Percentiles rank a stretch among this genome's conserved stretches.
These are phyloP conservation scores for Drosophila nasuta DNA, from an alignment of 1,140 invertebrate genomes.

Conservation along the genomic window DNA sequence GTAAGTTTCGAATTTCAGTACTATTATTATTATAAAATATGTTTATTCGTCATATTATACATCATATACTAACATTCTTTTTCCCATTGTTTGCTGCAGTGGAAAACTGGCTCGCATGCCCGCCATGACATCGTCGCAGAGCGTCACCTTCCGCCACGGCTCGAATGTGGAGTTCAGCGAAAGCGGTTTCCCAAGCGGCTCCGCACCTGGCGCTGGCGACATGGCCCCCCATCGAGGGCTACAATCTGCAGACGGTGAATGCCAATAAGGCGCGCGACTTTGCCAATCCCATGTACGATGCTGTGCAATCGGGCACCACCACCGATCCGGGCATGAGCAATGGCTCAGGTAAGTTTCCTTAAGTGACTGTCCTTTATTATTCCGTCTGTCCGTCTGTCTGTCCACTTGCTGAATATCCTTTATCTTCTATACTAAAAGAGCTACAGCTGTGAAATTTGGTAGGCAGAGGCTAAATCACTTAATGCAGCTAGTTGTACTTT, in stretches of 20 bases:
- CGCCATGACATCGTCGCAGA: constrained; percentile 93
- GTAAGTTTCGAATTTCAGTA: too few species aligned
- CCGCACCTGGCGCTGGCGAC: constrained; percentile 63
- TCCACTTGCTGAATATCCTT: not conserved
- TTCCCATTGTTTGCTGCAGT: constrained; percentile 85
- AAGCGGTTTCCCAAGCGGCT: constrained; percentile 86
- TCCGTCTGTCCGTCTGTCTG: not conserved
- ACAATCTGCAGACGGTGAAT: constrained; percentile 90
- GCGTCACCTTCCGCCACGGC: constrained; percentile 97
- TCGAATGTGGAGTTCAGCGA: constrained; percentile 96
- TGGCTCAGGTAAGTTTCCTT: constrained; percentile 85
- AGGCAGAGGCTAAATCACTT: too few species aligned
- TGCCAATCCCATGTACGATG: constrained; percentile 98
- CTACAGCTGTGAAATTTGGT: not conserved
- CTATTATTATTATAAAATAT: too few species aligned
- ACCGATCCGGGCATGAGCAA: constrained; percentile 87
- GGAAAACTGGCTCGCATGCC: constrained; percentile 91
- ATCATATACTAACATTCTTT: too few species aligned
- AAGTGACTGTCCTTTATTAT: not conserved
- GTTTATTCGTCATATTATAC: too few species aligned
- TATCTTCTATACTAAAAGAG: not conserved
- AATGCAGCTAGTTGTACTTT: not conserved
- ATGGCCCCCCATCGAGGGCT: constrained; percentile 84
- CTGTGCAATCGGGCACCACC: constrained; percentile 86
- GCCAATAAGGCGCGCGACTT: constrained; percentile 92